Evolutionary conservation across 2,888 invertebrate genomes (phyloP).

Genomic region (Habroteleia sp.): DNA sequence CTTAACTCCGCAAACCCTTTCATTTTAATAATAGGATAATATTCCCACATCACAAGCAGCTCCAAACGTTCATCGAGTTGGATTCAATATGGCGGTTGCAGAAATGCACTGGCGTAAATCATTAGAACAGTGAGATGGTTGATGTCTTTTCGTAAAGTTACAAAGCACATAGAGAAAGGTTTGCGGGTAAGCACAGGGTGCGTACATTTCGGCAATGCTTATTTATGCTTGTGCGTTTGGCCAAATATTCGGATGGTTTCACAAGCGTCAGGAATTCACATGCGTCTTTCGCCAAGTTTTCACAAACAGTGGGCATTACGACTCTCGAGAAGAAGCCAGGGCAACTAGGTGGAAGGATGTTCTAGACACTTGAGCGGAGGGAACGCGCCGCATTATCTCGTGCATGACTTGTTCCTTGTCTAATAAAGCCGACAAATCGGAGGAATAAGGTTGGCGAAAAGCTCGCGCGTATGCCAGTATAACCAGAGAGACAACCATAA

Average conservation of each 20-base stretch:
- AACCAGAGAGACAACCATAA: constrained; percentile 55
- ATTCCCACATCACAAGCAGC: constrained; percentile 12
- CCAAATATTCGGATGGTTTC: constrained; percentile 19
- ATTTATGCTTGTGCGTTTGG: constrained; percentile 17
- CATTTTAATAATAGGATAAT: no score
- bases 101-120: constrained; percentile 20
- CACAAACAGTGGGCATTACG: constrained; percentile 33
- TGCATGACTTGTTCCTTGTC: constrained; percentile 48
- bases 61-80: constrained; percentile 12
- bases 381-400: constrained; percentile 25
- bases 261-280: constrained; percentile 11
- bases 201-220: constrained; percentile 22
- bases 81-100: constrained; percentile 23
- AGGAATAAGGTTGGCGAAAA: constrained; percentile 50
- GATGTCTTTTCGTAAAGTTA: constrained; percentile 20
- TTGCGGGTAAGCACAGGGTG: constrained; percentile 3
- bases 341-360: constrained; percentile 8
- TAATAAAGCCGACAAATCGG: constrained; percentile 59
- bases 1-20: no score
- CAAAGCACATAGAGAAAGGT: neutral
- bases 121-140: constrained; percentile 6
- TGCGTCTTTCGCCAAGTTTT: constrained; percentile 42
- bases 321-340: constrained; percentile 11
- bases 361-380: constrained; percentile 30
- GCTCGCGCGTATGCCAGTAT: constrained; percentile 47